Evolutionary conservation across 2,113 vertebrate species (phyloP), one percentile per base, ranked within the genome.

Genomic region (Theristicus caerulescens): DNA sequence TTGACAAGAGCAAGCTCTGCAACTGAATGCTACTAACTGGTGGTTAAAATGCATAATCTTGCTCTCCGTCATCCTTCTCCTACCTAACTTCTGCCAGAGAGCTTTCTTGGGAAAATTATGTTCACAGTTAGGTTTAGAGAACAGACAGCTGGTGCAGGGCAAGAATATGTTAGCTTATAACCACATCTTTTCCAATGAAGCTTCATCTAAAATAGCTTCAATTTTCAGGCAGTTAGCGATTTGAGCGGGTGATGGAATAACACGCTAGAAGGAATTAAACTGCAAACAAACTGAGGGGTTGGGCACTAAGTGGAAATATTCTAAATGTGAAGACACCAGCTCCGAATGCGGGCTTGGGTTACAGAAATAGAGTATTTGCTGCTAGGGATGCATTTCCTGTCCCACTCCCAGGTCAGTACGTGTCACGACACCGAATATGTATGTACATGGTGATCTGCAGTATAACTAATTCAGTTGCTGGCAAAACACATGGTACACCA

Each of bases 101-200:
- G 55, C 59, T 97, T 93, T 96, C 84, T 96, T 93, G 79, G 95
- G 97, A 95, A 88, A 92, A 59, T 89, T 18, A 47, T 93, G 80
- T 42, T 96, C 94, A 77, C 40, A 86, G 55, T 34, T 40, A 82
- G 94, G 86, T 78, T 97, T 91, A 93, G 74, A 94, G 92, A 97
- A 73, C 69, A 88, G 66, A 91, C 84, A 97, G 86, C 77, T 94
- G 86, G 62, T 76, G 52, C 80, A 92, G 70, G 51, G 62, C 86
- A 97, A 69, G 80, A 42, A 90, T 54, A 80, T 44, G 64, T 92
- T 86, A 34, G 51, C 46, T 90, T 94, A 91, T 71, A 96, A 90
- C 71, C 81, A 11, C 8, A 49, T 91, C n/a, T 70, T 91, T 91
- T 81, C 90, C 44, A 4, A 58, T 52, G 72, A 72, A 80, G 47